Percentiles rank a stretch among this genome's conserved stretches.
These are phyloP conservation scores for Ectemnius continuus DNA, from an alignment of 2,888 invertebrate genomes.

Conservation along the genomic window DNA sequence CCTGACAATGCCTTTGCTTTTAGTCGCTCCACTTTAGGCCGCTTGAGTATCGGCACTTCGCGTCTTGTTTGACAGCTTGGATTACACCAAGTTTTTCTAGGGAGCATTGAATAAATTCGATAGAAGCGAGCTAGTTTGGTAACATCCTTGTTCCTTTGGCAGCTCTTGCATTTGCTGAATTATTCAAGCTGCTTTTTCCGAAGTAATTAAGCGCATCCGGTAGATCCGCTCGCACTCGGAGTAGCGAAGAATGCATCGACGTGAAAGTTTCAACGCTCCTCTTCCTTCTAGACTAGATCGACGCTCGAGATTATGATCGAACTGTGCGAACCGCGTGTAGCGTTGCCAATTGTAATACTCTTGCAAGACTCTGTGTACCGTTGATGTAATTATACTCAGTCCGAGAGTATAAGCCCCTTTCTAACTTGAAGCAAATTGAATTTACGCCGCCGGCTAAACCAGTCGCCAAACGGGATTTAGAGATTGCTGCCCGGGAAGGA, in stretches of 20 bases:
- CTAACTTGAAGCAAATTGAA: conserved; percentile 21
- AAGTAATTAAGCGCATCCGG: conserved; percentile 27
- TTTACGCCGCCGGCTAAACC: neutral
- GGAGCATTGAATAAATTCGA: no score
- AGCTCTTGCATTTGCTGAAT: neutral
- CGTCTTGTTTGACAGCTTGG: no score
- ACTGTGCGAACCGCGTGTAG: conserved; percentile 39
- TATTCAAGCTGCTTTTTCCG: conserved; percentile 10
- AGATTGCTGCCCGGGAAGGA: neutral
- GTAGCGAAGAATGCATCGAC: conserved; percentile 19
- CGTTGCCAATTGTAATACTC: conserved; percentile 21
- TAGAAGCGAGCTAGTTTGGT: no score
- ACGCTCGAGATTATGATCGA: conserved; percentile 37
- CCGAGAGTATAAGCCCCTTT: conserved; percentile 19
- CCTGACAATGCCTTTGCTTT: no score
- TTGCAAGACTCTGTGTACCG: conserved; percentile 23
- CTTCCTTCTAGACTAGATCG: conserved; percentile 48
- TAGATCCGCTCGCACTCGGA: conserved; percentile 21
- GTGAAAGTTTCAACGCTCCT: conserved; percentile 45
- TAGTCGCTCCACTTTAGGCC: no score
- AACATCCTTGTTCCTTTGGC: neutral
- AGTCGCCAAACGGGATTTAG: neutral
- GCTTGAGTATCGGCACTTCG: no score
- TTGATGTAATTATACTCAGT: conserved; percentile 26
- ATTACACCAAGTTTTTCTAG: no score